Conservation (phyloP, 2,797 vertebrate species). For the Diplodus sargus region DNA sequence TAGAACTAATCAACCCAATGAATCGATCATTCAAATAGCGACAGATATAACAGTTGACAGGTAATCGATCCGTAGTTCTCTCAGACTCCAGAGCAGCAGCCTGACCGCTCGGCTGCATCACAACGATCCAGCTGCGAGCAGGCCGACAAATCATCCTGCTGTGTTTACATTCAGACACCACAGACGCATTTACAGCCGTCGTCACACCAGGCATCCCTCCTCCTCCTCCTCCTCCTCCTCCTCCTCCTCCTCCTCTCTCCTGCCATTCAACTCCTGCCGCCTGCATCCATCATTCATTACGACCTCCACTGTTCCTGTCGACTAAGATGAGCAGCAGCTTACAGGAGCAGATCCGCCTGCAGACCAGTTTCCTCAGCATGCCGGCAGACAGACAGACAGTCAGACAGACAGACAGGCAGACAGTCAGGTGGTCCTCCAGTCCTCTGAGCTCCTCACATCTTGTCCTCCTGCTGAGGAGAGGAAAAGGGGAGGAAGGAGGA, state of each 20-base stretch:
- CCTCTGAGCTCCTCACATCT: conserved; percentile 52
- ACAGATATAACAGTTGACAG: too few relatives aligned
- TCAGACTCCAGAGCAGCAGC: neutral
- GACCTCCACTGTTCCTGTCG: neutral
- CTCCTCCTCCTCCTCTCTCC: neutral
- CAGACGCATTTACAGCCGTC: conserved; percentile 17
- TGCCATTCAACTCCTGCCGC: neutral
- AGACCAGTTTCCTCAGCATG: conserved; percentile 86
- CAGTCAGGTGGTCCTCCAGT: conserved; percentile 38
- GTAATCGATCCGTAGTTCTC: too few relatives aligned
- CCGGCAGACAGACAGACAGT: conserved; percentile 36
- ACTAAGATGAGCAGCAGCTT: conserved; percentile 56
- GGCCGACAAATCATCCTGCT: conserved; percentile 16
- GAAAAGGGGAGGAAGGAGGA: conserved; percentile 24
- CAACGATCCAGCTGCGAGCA: conserved; percentile 15
- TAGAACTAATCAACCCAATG: too few relatives aligned
- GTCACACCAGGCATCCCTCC: neutral
- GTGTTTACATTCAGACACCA: conserved; percentile 27
- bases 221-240: neutral
- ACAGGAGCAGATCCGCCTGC: conserved; percentile 85
- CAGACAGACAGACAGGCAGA: neutral
- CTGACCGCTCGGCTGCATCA: conserved; percentile 5
- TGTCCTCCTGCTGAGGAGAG: conserved; percentile 18
- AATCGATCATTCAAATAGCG: too few relatives aligned
- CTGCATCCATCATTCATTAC: conserved; percentile 9